Percentiles rank a stretch among this genome's conserved stretches.
These are phyloP conservation scores for Xiphorhynchus elegans DNA, from an alignment of 2,113 vertebrate genomes.

Conservation along the genomic window DNA sequence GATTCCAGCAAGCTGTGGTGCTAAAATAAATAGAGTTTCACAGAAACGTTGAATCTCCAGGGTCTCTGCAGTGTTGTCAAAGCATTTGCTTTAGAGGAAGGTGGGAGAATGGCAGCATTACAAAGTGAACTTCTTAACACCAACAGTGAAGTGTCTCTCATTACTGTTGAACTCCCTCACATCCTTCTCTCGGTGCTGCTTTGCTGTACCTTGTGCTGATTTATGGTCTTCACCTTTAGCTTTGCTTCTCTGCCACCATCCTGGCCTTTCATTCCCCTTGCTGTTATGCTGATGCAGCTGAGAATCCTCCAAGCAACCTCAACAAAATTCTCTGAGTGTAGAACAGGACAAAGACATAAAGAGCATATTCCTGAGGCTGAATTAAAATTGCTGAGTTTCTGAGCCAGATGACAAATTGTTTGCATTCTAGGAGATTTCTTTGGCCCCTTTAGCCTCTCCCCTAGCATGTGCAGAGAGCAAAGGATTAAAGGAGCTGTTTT, in stretches of 20 bases:
- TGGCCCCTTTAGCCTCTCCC: constrained; percentile 28
- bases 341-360: not conserved
- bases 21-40: not conserved
- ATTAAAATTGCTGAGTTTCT: constrained; percentile 39
- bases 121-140: not conserved
- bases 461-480: constrained; percentile 16
- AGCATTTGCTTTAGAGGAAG: not conserved
- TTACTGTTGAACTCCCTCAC: not conserved
- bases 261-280: not conserved
- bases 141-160: not conserved
- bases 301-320: not conserved
- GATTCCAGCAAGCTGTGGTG: not conserved
- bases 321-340: not conserved
- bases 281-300: constrained; percentile 3
- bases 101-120: not conserved
- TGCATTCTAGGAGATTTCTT: constrained; percentile 41
- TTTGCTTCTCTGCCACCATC: not conserved
- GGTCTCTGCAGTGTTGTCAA: not conserved
- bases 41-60: not conserved
- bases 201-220: not conserved
- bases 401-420: constrained; percentile 55
- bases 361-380: not conserved
- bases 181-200: not conserved
- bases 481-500: constrained; percentile 50
- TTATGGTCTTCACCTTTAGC: not conserved